Evolutionary conservation across 2,888 invertebrate species (phyloP).

Genomic region (Melolontha melolontha): DNA sequence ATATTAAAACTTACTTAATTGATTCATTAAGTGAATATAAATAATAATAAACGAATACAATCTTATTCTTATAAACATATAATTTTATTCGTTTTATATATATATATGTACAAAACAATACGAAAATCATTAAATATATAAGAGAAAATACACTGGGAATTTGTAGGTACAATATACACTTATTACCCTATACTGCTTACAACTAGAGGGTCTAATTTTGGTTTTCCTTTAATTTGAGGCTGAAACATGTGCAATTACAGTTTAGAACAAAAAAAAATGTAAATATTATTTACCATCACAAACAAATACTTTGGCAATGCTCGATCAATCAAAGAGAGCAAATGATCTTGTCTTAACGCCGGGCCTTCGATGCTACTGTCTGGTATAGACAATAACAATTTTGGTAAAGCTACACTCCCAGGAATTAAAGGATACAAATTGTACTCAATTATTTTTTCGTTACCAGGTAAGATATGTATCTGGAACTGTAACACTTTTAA

Average conservation of each 20-base stretch:
- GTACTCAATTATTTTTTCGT: conserved; percentile 75
- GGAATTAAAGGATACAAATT: conserved; percentile 83
- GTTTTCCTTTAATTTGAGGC: conserved; percentile 57
- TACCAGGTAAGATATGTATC: conserved; percentile 73
- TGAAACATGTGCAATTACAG: conserved; percentile 47
- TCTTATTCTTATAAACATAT: too few relatives aligned
- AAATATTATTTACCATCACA: conserved; percentile 69
- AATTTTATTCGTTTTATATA: too few relatives aligned
- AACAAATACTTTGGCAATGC: conserved; percentile 75
- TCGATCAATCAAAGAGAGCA: conserved; percentile 70
- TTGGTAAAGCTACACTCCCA: conserved; percentile 79
- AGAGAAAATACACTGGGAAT: neutral
- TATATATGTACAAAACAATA: conserved; percentile 4
- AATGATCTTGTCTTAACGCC: conserved; percentile 65
- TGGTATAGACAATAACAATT: conserved; percentile 69
- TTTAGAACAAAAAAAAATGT: neutral
- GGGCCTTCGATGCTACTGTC: conserved; percentile 62
- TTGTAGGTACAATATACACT: neutral
- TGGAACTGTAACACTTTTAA: conserved; percentile 60
- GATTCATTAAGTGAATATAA: too few relatives aligned
- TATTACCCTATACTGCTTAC: conserved; percentile 16
- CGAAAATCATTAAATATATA: neutral
- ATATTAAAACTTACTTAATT: too few relatives aligned
- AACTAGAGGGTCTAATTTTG: conserved; percentile 42
- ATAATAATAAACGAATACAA: too few relatives aligned